Percentiles rank a stretch among this genome's conserved stretches.
Evolutionary conservation across 2,113 vertebrate species (phyloP).

Genomic region (Poecilia latipinna): DNA sequence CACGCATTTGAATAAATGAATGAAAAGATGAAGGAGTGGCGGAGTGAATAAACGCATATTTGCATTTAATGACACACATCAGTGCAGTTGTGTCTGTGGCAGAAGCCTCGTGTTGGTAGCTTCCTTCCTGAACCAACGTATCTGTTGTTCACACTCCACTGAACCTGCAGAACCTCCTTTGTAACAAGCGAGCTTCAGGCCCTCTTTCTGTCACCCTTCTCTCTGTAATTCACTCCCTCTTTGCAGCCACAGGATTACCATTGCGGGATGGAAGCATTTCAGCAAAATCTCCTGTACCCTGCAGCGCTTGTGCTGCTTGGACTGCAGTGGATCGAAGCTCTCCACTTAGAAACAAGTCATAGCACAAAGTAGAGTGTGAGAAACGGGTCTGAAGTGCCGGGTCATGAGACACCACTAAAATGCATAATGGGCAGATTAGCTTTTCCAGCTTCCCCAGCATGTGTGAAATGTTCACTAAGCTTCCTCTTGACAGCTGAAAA

Average conservation of each 20-base stretch:
- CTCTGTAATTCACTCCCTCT: constrained; percentile 30
- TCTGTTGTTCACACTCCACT: constrained; percentile 57
- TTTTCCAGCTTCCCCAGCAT: constrained; percentile 12
- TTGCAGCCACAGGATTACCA: constrained; percentile 64
- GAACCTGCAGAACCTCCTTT: constrained; percentile 43
- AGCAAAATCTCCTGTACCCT: constrained; percentile 62
- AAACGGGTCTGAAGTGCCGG: constrained; percentile 51
- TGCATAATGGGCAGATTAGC: constrained; percentile 34
- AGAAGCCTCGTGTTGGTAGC: constrained; percentile 15
- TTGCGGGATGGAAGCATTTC: constrained; percentile 64
- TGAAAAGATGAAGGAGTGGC: neutral
- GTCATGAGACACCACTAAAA: constrained; percentile 33
- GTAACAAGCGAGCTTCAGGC: constrained; percentile 37
- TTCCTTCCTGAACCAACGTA: constrained; percentile 36
- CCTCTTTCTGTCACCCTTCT: constrained; percentile 13
- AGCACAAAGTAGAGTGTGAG: constrained; percentile 54
- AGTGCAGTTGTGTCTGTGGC: constrained; percentile 1
- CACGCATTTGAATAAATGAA: neutral
- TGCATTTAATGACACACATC: neutral
- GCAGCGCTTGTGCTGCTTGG: constrained; percentile 52
- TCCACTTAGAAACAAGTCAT: constrained; percentile 42
- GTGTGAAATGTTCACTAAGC: constrained; percentile 30
- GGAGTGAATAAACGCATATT: neutral
- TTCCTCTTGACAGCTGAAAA: constrained; percentile 8
- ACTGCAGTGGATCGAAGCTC: constrained; percentile 55